Base-by-base conservation (phyloP, 2,797 vertebrate species). In the Sebastes minor region DNA sequence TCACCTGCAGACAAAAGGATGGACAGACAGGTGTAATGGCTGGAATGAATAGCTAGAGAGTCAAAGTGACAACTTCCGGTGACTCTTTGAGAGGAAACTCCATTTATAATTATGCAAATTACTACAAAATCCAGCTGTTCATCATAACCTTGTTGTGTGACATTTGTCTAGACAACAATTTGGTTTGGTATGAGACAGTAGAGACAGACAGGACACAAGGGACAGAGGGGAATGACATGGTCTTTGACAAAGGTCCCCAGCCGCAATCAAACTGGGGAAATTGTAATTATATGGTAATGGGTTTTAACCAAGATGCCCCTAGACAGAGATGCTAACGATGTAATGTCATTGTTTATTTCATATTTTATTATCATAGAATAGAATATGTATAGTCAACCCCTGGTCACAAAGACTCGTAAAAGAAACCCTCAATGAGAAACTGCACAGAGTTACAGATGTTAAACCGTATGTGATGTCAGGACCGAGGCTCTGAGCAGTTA, bases 1-100 rank as follows among this genome's bases (percentile, higher is more conserved):
- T 99, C 98, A 90, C 98, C 98, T 99, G 95, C 18, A 49, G 72
- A 57, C 28, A 71, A 55, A 61, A 49, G 59, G 10, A 30, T 10
- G 42, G 16, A 71, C 2, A 57, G 16, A 38, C 38, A 71, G 68
- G 52, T 59, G 7, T 32, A 27, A 49, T 14, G 9, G 16, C 52
- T 35, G 53, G 9, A 28, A 32, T 22, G 61, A 68, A 67, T 22
- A 59, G 55, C 22, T 66, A 20, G 3, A 53, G 3, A 52, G 46
- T 49, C 14, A 49, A 49, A 49, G 7, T 18, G 64, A 16, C 4
- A 32, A 20, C 28, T 55, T 55, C 5, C 2, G 1, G 4, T 11
- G 18, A 59, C 23, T 46, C 38, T 42, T 52, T 52, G 46, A 74
- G 16, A n/a, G 10, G 53, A 42, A 28, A 20, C 18, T 16, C 16